These are phyloP conservation scores for Mesorhabditis sp. DNA, from an alignment of 2,888 invertebrate genomes.

Conservation along the genomic window DNA sequence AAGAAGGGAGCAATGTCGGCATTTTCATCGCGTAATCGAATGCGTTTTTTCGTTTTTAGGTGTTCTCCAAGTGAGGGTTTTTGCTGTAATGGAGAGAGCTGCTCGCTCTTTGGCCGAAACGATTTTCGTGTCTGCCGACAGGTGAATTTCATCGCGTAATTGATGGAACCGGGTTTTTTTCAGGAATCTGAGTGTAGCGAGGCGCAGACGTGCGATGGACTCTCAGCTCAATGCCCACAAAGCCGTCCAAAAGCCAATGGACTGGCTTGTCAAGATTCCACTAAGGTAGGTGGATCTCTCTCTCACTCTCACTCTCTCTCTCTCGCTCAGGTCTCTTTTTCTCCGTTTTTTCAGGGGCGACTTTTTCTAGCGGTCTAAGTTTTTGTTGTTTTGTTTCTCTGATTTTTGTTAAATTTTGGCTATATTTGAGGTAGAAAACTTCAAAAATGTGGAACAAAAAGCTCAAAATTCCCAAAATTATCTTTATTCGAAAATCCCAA, in stretches of 20 bases:
- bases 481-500: too few relatives aligned
- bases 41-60: not conserved
- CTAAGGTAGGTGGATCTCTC: slow-evolving; percentile 77
- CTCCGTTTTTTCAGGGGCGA: not conserved
- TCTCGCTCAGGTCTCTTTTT: not conserved
- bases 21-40: not conserved
- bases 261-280: slow-evolving; percentile 92
- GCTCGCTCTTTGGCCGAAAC: slow-evolving; percentile 60
- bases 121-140: slow-evolving; percentile 62
- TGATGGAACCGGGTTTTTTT: not conserved
- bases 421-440: too few relatives aligned
- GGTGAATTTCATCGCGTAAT: slow-evolving; percentile 13
- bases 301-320: not conserved
- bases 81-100: slow-evolving; percentile 84
- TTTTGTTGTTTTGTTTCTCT: not conserved
- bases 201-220: slow-evolving; percentile 50
- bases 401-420: not conserved
- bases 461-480: too few relatives aligned
- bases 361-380: not conserved
- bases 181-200: slow-evolving; percentile 54
- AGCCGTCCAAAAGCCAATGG: slow-evolving; percentile 80
- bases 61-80: slow-evolving; percentile 85
- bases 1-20: slow-evolving; percentile 58
- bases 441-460: too few relatives aligned
- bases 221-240: slow-evolving; percentile 78